Percentiles rank a stretch among this genome's conserved stretches.
Evolutionary conservation across 2,113 vertebrate genomes (phyloP).

Genomic region (Tangachromis dhanisi): DNA sequence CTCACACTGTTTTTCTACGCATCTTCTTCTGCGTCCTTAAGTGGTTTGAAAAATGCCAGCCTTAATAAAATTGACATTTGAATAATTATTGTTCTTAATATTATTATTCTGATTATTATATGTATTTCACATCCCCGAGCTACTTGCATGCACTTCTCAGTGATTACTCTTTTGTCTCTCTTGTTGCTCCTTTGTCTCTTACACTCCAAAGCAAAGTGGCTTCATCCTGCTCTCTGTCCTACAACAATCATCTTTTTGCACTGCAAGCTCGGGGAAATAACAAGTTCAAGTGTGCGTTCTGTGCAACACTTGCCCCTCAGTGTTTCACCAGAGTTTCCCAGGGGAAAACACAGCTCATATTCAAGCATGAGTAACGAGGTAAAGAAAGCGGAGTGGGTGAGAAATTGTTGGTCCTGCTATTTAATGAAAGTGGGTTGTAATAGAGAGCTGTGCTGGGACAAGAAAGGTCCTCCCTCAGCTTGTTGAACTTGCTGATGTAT

Average conservation of each 20-base stretch:
- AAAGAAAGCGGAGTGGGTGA: constrained; percentile 7
- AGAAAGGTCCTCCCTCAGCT: background rate
- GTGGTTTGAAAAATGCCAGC: background rate
- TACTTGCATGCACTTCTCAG: background rate
- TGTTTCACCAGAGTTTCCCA: background rate
- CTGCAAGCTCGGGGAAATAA: constrained; percentile 22
- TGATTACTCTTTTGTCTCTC: background rate
- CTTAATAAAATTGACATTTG: background rate
- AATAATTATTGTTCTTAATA: background rate
- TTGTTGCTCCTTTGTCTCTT: background rate
- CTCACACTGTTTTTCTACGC: background rate
- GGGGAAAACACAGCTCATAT: background rate
- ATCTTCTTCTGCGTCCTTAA: background rate
- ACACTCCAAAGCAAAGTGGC: background rate
- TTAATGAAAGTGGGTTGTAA: constrained; percentile 12
- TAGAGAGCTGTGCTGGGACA: constrained; percentile 9
- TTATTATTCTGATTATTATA: background rate
- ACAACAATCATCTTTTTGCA: background rate
- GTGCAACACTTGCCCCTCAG: background rate
- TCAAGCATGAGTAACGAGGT: constrained; percentile 1
- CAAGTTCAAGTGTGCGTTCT: constrained; percentile 21
- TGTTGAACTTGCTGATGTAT: constrained; percentile 32
- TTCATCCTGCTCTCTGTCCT: background rate
- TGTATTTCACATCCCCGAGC: background rate
- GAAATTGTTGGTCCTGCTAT: background rate